Base-by-base conservation (phyloP, 2,888 invertebrate genomes). In the Volucella inanis region DNA sequence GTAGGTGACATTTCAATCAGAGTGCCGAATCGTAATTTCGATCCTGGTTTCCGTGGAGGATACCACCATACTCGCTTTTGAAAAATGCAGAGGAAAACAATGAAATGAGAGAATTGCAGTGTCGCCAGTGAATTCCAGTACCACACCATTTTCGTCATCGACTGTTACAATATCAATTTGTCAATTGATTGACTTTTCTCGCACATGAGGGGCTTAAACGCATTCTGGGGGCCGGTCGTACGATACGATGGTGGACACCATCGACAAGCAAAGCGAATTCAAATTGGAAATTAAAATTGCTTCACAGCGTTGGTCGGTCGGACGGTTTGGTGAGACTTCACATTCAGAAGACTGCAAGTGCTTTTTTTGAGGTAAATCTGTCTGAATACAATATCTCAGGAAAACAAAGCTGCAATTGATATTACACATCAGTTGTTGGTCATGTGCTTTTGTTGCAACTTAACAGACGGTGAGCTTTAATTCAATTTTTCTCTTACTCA, bases 151-250 rank as follows among this genome's bases (percentile, higher is more conserved):
- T 80, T 87, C 87, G 84, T 84, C 84, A 84, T 68, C 82, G 87
- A 82, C 87, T 81, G 87, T 87, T 87, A 87, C 87, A 87, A 87
- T 87, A 87, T 87, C 87, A 87, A 87, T 87, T 87, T 87, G 86
- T 84, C 86, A 87, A 87, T 79, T 78, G 86, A 81, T 85, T 85
- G 87, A 85, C 77, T 85, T 83, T 87, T 62, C 78, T 71, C 50
- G 72, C 62, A 43, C 31, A 71, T 67, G 64, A 47, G 59, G 50
- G 57, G 15, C 59, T 50, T 8, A 54, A 72, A 70, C 50, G 64
- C 31, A 31, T 31, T 31, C 31, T 31, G 45, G 12, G 52, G 62
- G 54, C 62, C 59, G 3, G 38, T 47, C 54, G 62, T 11, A 38
- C 12, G 11, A 9, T 0, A 49, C 15, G 11, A 38, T 9, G 8